Evolutionary conservation across 2,888 invertebrate genomes (phyloP).

Genomic region (Callyntrura guangdongensis): DNA sequence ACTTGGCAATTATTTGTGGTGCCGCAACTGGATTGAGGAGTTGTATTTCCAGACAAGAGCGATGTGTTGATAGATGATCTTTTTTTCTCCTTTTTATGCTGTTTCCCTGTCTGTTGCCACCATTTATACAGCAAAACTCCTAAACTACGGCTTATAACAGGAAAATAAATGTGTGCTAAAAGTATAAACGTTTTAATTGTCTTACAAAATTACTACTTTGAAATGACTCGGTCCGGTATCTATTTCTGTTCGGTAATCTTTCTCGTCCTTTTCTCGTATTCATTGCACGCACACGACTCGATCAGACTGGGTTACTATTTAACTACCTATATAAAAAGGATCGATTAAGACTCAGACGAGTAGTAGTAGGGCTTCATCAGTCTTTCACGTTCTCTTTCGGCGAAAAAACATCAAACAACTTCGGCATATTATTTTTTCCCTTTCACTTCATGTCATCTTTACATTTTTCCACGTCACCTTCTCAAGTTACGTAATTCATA

Average conservation of each 20-base stretch:
- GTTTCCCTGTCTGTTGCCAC: too few relatives aligned
- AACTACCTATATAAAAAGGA: not conserved
- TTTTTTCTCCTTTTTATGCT: too few relatives aligned
- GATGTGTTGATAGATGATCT: constrained; percentile 71
- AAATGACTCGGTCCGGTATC: not conserved
- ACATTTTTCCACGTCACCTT: constrained; percentile 21
- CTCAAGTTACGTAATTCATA: too few relatives aligned
- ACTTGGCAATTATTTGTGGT: constrained; percentile 66
- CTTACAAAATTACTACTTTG: not conserved
- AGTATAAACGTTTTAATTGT: constrained; percentile 47
- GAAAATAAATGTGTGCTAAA: too few relatives aligned
- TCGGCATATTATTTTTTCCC: not conserved
- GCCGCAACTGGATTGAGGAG: constrained; percentile 48
- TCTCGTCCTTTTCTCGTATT: not conserved
- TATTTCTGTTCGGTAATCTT: not conserved
- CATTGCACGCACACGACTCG: constrained; percentile 16
- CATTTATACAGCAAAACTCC: too few relatives aligned
- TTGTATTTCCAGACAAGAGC: constrained; percentile 26
- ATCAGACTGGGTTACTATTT: not conserved
- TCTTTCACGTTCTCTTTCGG: constrained; percentile 1
- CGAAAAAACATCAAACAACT: constrained; percentile 42
- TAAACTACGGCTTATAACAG: too few relatives aligned
- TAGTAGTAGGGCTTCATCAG: constrained; percentile 1
- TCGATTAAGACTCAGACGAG: constrained; percentile 10
- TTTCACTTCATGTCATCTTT: constrained; percentile 38